These are phyloP conservation scores for Crepidodera aurea DNA, from an alignment of 2,888 invertebrate species.

Conservation along the genomic window DNA sequence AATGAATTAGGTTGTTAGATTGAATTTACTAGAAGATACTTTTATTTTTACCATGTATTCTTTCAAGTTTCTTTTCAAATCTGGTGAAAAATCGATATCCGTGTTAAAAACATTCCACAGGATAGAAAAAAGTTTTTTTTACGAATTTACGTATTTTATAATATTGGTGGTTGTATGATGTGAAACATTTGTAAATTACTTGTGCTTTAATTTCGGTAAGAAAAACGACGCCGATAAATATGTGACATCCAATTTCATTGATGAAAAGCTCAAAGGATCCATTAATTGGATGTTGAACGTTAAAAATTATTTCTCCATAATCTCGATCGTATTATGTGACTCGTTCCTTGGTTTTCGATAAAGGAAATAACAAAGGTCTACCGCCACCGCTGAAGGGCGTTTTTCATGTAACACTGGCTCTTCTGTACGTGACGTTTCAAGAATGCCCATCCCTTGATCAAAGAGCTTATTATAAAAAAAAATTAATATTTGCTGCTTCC, in stretches of 20 bases:
- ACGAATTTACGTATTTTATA: no score
- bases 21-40: no score
- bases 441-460: constrained; percentile 44
- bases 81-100: no score
- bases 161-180: no score
- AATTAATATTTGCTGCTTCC: constrained; percentile 34
- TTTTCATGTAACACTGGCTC: constrained; percentile 36
- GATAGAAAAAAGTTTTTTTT: no score
- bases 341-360: constrained; percentile 38
- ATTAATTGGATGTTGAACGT: constrained; percentile 54
- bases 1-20: no score
- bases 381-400: constrained; percentile 37
- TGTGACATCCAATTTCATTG: constrained; percentile 23
- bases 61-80: no score
- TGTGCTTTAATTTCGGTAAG: no score
- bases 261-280: constrained; percentile 40
- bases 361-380: constrained; percentile 45
- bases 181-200: no score
- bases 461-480: constrained; percentile 48
- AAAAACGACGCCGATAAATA: no score
- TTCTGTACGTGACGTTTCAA: constrained; percentile 46
- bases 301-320: constrained; percentile 54
- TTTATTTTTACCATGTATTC: no score
- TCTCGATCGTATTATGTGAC: constrained; percentile 47
- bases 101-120: no score